Evolutionary conservation across 2,113 vertebrate genomes (phyloP), one percentile per base, ranked within the genome.

Genomic region (Gymnogyps californianus): DNA sequence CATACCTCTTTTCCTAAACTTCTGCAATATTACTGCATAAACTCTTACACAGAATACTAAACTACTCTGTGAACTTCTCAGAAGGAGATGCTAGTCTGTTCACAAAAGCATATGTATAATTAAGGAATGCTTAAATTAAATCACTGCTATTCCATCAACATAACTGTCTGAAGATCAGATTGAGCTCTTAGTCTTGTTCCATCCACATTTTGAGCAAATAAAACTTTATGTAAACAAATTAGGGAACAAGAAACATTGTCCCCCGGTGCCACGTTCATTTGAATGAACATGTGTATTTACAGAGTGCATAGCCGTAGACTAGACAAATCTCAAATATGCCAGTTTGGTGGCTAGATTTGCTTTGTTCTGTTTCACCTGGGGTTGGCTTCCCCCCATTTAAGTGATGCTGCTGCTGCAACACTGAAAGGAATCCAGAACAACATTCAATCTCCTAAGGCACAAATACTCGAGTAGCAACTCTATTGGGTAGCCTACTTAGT

Each of bases 251-350:
- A 51, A 62, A 25, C 13, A 19, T 36, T 59, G 26, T 51, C 4
- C 44, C 44, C 8, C 34, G 18, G 32, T 52, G 26, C 11, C 16
- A 16, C 6, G 34, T 36, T 29, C 25, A 34, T 25, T 42, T 51
- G 26, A 69, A 36, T 9, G 8, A 62, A 58, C 0, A 2, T 9
- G 4, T 44, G 25, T n/a, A 65, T 16, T 65, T 19, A 32, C 5
- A n/a, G 36, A 64, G 34, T 21, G 3, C 6, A n/a, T 0, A 74
- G 21, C 10, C 1, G 0, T 7, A 25, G 24, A 69, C 21, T 5
- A 26, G 42, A 12, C 51, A 64, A 54, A 52, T 26, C 51, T 69
- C 47, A 72, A 26, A 72, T 1, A 20, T 22, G 9, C 3, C 19
- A 20, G 12, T 20, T 47, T 22, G 8, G 21, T 16, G 31, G 3